Evolutionary conservation across 2,888 invertebrate genomes (phyloP), one percentile per base, ranked within the genome.

Genomic region (Tricholauxania praeusta): DNA sequence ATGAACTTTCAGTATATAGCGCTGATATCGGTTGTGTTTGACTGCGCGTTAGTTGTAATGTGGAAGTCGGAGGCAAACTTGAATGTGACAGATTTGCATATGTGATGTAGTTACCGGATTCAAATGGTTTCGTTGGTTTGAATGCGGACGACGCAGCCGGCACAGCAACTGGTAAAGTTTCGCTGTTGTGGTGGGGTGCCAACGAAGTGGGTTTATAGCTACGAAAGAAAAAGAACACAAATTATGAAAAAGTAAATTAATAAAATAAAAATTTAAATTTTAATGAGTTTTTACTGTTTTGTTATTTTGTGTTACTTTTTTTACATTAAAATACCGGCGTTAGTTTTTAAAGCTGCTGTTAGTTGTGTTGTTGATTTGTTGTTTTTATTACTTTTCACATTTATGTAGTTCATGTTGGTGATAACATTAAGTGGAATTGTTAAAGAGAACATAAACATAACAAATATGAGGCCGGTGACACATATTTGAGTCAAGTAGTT

Each of bases 81-180:
- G 57, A 79, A 3, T 81, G 79, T 5, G 81, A 81, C 66, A 81
- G 78, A 75, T 80, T 83, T 74, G 75, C 66, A 60, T 71, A 70
- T 60, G 74, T 69, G n/a, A 64, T 63, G 70, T 78, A 77, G 67
- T 75, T 78, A 66, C 84, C 79, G 4, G 75, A 80, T 73, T 87
- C 85, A 75, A 85, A 85, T 72, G 10, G 3, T 55, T 83, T 84
- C 77, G 85, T 82, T 75, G 87, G 84, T 80, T 85, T 86, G 64
- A 86, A 87, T 49, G 83, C 82, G 73, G 85, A 84, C 74, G 82
- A 76, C 68, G 81, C 80, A 78, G 84, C 78, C 77, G 83, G 82
- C 77, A 80, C 82, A 78, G 83, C 83, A 67, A 82, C 80, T 72
- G 82, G 78, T 74, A 82, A 78, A 47, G 82, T 81, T 19, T 63